Conservation (phyloP, 1,140 invertebrate species). For the Ceratina australensis region DNA sequence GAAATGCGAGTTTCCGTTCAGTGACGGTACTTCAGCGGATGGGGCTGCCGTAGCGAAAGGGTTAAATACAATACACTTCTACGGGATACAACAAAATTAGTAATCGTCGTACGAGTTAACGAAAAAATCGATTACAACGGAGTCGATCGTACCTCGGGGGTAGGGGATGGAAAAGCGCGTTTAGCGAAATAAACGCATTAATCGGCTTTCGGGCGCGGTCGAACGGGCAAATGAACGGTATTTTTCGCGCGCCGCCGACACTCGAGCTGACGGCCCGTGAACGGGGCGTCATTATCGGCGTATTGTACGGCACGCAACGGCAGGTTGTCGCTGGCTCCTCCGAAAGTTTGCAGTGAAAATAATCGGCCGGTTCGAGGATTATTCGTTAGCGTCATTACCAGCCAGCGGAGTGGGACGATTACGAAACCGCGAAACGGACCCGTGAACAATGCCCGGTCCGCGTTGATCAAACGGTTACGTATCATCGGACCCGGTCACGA, state of each 20-base stretch:
- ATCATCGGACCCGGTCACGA: slow-evolving; percentile 23
- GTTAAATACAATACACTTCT: too few relatives aligned
- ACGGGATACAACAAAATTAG: too few relatives aligned
- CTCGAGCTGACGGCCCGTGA: background rate
- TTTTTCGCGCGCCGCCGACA: background rate
- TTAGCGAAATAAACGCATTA: slow-evolving; percentile 37
- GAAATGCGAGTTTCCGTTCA: too few relatives aligned
- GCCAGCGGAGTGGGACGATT: background rate
- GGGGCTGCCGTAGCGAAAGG: too few relatives aligned
- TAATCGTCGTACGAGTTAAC: too few relatives aligned
- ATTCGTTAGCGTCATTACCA: slow-evolving; percentile 47
- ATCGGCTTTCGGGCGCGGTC: slow-evolving; percentile 7
- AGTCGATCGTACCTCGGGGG: background rate
- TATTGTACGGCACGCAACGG: slow-evolving; percentile 33
- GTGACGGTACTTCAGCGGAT: too few relatives aligned
- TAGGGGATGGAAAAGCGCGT: background rate
- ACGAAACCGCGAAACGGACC: slow-evolving; percentile 13
- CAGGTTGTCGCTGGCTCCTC: background rate
- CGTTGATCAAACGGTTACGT: slow-evolving; percentile 49
- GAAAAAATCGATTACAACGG: background rate
- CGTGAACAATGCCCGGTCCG: slow-evolving; percentile 8
- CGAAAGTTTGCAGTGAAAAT: slow-evolving; percentile 34
- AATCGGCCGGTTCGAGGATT: slow-evolving; percentile 28
- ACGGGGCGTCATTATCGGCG: slow-evolving; percentile 21
- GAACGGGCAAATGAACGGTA: slow-evolving; percentile 27